Percentiles rank a stretch among this genome's conserved stretches.
phyloP scores from a whole-genome alignment of 2,888 invertebrate genomes.

The Nowickia ferox region DNA sequence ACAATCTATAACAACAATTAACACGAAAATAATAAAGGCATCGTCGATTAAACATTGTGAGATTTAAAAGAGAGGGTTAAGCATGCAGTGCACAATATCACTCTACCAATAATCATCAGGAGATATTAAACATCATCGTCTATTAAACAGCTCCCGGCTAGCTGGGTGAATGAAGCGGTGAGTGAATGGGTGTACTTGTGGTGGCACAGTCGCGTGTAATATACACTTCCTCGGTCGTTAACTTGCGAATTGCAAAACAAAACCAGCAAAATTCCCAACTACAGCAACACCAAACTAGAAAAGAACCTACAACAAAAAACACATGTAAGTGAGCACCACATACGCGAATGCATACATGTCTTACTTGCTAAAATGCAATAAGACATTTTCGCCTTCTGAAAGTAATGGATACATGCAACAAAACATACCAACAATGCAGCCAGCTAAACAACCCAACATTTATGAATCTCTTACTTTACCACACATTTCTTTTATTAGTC shows the following conservation, averaged over 20 bases:
- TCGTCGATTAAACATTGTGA: too few relatives aligned
- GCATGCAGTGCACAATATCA: too few relatives aligned
- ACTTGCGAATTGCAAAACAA: conserved; percentile 68
- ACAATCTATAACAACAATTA: too few relatives aligned
- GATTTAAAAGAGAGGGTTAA: too few relatives aligned
- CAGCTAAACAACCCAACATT: conserved; percentile 17
- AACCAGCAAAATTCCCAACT: conserved; percentile 29
- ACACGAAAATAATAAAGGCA: too few relatives aligned
- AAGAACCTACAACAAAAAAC: conserved; percentile 16
- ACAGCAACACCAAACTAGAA: conserved; percentile 34
- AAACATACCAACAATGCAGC: conserved; percentile 16
- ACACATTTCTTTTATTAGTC: conserved; percentile 53
- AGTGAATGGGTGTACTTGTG: conserved; percentile 50
- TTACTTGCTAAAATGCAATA: conserved; percentile 12
- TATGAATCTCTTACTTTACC: conserved; percentile 39
- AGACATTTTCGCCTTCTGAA: conserved; percentile 56
- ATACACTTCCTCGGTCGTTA: conserved; percentile 74
- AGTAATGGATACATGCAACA: conserved; percentile 55
- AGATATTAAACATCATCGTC: too few relatives aligned
- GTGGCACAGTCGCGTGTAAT: conserved; percentile 66
- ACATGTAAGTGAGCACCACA: neutral
- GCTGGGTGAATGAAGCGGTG: conserved; percentile 5
- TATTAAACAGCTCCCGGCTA: too few relatives aligned
- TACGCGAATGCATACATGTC: neutral
- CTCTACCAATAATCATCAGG: too few relatives aligned